These are phyloP conservation scores for Neotoma lepida DNA, from an alignment of 2,113 vertebrate species.

Conservation along the genomic window DNA sequence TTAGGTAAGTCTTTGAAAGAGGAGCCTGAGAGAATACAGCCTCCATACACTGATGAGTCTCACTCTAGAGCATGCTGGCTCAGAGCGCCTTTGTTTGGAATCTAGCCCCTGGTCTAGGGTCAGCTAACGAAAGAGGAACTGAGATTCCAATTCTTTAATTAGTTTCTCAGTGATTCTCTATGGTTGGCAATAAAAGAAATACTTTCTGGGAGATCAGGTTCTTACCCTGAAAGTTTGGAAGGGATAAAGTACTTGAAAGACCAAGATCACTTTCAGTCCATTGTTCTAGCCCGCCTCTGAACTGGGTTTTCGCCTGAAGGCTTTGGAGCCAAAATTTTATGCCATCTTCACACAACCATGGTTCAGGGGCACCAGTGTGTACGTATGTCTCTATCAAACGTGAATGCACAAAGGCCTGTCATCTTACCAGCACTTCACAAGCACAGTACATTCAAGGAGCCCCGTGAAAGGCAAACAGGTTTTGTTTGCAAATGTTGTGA, in stretches of 20 bases:
- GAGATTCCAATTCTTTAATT: slow-evolving; percentile 80
- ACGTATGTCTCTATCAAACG: not conserved
- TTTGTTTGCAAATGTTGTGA: slow-evolving; percentile 38
- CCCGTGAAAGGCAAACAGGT: not conserved
- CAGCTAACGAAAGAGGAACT: slow-evolving; percentile 71
- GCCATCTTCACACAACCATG: slow-evolving; percentile 22
- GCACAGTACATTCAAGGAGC: not conserved
- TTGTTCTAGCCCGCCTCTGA: slow-evolving; percentile 71
- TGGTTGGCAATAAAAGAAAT: slow-evolving; percentile 77
- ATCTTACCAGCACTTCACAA: not conserved
- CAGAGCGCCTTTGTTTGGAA: slow-evolving; percentile 65
- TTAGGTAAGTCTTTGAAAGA: slow-evolving; percentile 66
- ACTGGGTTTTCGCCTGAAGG: slow-evolving; percentile 54
- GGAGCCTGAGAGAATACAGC: not conserved
- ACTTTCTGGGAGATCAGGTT: slow-evolving; percentile 77
- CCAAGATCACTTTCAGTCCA: slow-evolving; percentile 73
- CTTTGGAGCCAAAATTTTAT: slow-evolving; percentile 61
- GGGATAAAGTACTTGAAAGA: slow-evolving; percentile 71
- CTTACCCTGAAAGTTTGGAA: slow-evolving; percentile 67
- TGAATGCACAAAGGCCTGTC: not conserved
- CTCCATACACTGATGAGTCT: not conserved
- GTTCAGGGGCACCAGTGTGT: slow-evolving; percentile 6
- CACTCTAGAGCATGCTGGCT: slow-evolving; percentile 70
- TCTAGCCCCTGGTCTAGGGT: slow-evolving; percentile 71
- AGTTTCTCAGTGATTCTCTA: slow-evolving; percentile 78